Percentiles rank a stretch among this genome's conserved stretches.
Evolutionary conservation across 1,140 invertebrate genomes (phyloP).

Genomic region (Laupala kohalensis): DNA sequence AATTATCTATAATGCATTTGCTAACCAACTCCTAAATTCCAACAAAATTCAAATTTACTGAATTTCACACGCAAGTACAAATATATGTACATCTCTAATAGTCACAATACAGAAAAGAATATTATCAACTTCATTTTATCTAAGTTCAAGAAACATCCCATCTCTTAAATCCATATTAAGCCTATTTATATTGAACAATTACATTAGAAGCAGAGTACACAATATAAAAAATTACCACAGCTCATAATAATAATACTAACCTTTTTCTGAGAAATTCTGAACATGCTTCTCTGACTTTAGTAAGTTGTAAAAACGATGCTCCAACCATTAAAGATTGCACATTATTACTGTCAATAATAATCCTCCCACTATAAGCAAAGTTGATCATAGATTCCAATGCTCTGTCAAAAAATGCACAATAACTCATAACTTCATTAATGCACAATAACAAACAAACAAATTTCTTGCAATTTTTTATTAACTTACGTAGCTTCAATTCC

Average conservation of each 20-base stretch:
- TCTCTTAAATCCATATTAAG: no score
- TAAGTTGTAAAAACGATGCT: constrained; percentile 74
- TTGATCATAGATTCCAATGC: constrained; percentile 73
- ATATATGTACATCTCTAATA: no score
- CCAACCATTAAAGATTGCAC: constrained; percentile 77
- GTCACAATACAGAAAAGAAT: no score
- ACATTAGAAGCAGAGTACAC: no score
- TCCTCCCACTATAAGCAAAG: constrained; percentile 73
- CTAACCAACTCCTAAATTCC: no score
- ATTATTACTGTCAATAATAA: constrained; percentile 65
- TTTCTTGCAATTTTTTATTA: not conserved
- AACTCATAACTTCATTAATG: not conserved
- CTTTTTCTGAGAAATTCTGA: constrained; percentile 64
- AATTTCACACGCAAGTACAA: no score
- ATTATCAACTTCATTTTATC: no score
- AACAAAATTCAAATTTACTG: no score
- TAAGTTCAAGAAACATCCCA: no score
- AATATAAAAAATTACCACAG: no score
- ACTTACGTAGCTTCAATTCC: constrained; percentile 63
- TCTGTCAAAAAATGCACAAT: constrained; percentile 30
- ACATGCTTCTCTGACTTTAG: constrained; percentile 70
- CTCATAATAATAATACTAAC: constrained; percentile 29
- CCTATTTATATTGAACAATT: no score
- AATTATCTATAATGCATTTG: no score
- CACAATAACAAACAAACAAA: not conserved